Base-by-base conservation (phyloP, 2,113 vertebrate species). In the Pao palembangensis region DNA sequence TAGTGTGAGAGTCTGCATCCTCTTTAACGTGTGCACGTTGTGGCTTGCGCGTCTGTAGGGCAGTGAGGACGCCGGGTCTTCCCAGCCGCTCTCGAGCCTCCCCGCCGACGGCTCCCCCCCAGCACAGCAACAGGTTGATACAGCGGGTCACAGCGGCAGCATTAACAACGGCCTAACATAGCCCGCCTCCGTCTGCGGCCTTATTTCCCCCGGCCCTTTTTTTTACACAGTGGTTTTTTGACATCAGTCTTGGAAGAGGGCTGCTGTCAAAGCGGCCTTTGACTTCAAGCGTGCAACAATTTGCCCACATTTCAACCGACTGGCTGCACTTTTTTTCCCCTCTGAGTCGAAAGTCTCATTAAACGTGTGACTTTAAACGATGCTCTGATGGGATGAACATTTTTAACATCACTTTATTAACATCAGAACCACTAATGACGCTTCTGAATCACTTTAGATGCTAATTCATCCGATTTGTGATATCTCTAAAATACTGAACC, bases 21-120 rank as follows among this genome's bases (percentile, higher is more conserved):
- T 51, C 73, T 53, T 76, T 70, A 88, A 84, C 54, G 20, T 85
- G 47, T 85, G 67, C 76, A 61, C 75, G 77, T 84, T 47, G 15
- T n/a, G 15, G 79, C 82, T 78, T 87, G 79, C 69, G 83, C 68
- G 23, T 82, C 78, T 69, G 67, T 84, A 90, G 88, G 87, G 86
- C 81, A 86, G 80, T 58, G 86, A 90, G 68, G 87, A 86, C 67
- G 79, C 76, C 82, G 60, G 66, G 55, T 76, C 75, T 71, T 83
- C 85, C 76, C 83, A 85, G 81, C 75, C 84, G 64, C 81, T 81
- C 71, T 82, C 85, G 83, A 71, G 69, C 69, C 71, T 85, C 59
- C 71, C 80, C 79, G 67, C 82, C 38, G 82, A 85, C 52, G 84
- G 83, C 71, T 86, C 82, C 67, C 69, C 80, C 48, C 69, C 87